phyloP scores from a whole-genome alignment of 2,888 invertebrate species.

The Melanophora roralis region DNA sequence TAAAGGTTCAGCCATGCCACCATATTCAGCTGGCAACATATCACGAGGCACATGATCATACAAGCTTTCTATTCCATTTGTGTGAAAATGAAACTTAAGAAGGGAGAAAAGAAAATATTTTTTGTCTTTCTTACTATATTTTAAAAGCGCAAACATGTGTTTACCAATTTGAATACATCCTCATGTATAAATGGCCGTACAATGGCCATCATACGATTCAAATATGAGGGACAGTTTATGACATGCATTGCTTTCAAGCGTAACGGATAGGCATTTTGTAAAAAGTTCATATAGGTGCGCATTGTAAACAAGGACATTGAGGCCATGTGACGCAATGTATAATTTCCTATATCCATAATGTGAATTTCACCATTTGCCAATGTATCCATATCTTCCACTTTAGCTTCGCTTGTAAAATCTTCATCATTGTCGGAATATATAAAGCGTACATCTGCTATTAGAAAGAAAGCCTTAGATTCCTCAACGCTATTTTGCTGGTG shows the following conservation, averaged over 20 bases:
- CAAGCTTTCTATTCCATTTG: constrained; percentile 79
- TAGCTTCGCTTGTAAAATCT: not conserved
- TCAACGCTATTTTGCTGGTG: constrained; percentile 68
- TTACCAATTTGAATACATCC: constrained; percentile 58
- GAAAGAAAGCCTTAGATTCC: constrained; percentile 70
- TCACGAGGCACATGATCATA: constrained; percentile 80
- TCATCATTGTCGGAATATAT: constrained; percentile 59
- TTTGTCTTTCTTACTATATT: too few relatives aligned
- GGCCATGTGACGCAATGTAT: constrained; percentile 81
- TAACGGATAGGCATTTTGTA: constrained; percentile 71
- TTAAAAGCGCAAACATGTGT: too few relatives aligned
- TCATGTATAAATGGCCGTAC: constrained; percentile 81
- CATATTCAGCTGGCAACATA: constrained; percentile 73
- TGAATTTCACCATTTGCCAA: constrained; percentile 81
- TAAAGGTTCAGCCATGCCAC: constrained; percentile 66
- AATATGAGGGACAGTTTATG: constrained; percentile 80
- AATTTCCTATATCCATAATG: constrained; percentile 83
- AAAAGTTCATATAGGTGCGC: constrained; percentile 69
- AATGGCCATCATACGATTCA: constrained; percentile 81
- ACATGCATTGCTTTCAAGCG: constrained; percentile 78
- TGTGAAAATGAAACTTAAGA: constrained; percentile 80
- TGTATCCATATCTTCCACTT: constrained; percentile 68
- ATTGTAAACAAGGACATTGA: constrained; percentile 74
- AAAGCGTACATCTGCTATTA: constrained; percentile 70
- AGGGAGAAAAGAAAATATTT: not conserved